Evolutionary conservation across 2,113 vertebrate genomes (phyloP), one percentile per base, ranked within the genome.

Genomic region (Solenodon paradoxus): DNA sequence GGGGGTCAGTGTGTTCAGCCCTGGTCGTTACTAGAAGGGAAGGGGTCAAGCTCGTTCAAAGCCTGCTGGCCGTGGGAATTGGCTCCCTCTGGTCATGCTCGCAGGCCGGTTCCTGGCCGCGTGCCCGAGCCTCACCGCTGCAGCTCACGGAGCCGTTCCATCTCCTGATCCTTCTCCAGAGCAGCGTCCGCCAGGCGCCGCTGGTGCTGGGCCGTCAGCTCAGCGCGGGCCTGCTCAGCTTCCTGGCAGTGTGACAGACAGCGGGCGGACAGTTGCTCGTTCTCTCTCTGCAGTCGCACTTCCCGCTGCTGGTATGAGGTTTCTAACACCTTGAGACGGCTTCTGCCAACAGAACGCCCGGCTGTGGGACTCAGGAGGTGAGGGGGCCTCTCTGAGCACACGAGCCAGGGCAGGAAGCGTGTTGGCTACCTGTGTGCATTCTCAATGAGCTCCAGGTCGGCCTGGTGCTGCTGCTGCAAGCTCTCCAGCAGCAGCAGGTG

Each of bases 401-500:
- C 0, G 0, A 10, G 55, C 74, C 15, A 28, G 0, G 22, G 8
- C 35, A 24, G 7, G 35, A 71, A 17, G 61, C 4, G 26, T 0
- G 2, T 0, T 3, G 7, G 8, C 8, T 98, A 99, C 99, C 98
- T 99, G 97, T 99, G 98, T 3, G 98, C 88, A 0, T 86, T 98
- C 94, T 99, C 99, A 0, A 99, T 97, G 57, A 99, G 98, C 75
- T 99, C 98, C 51, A 99, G 94, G 55, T 99, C 98, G 1, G 99
- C 98, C 96, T 98, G 97, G 93, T 99, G 98, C 49, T 96, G 96
- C 97, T 98, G 98, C 90, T 99, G 98, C 57, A 99, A 77, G 24
- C 96, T 99, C 79, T 99, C 98, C 47, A 99, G 95, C 86, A 99
- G 90, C 81, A 98, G 96, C 42, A 97, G 98, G 64, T 98, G 98